Evolutionary conservation across 2,888 invertebrate genomes (phyloP).

Genomic region (Muscina levida): DNA sequence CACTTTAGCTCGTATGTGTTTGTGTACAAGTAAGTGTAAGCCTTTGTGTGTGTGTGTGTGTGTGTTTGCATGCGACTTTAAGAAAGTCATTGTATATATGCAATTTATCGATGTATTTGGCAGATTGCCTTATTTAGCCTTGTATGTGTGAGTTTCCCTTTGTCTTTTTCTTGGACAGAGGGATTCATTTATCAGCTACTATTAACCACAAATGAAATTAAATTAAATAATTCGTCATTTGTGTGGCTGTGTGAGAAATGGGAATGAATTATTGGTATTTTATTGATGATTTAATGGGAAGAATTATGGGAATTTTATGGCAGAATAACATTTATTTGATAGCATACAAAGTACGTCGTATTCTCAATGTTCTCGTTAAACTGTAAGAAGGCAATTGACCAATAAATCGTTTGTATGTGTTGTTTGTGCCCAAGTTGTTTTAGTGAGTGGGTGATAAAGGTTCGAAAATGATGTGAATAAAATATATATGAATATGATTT

Average conservation of each 20-base stretch:
- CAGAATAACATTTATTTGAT: not conserved
- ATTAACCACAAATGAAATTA: conserved; percentile 55
- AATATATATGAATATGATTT: too few relatives aligned
- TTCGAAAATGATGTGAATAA: too few relatives aligned
- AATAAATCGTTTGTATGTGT: too few relatives aligned
- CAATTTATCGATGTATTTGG: conserved; percentile 47
- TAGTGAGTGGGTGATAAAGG: too few relatives aligned
- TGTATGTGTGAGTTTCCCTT: conserved; percentile 1
- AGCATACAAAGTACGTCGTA: not conserved
- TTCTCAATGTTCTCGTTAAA: conserved; percentile 2
- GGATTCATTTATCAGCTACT: conserved; percentile 54
- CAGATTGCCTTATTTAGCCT: not conserved
- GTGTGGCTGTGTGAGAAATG: conserved; percentile 21
- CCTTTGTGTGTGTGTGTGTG: not conserved
- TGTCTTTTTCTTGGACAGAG: too few relatives aligned
- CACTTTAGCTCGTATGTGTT: conserved; percentile 13
- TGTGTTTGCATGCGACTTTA: not conserved
- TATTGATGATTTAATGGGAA: conserved; percentile 49
- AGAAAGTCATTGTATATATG: conserved; percentile 25
- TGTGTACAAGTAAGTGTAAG: not conserved
- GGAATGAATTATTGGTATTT: conserved; percentile 43
- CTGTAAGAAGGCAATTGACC: conserved; percentile 17
- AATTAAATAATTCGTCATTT: conserved; percentile 54
- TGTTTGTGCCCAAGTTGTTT: too few relatives aligned
- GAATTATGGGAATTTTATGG: conserved; percentile 43